Conservation (phyloP, 2,888 invertebrate species). For the Anagyrus pseudococci region DNA sequence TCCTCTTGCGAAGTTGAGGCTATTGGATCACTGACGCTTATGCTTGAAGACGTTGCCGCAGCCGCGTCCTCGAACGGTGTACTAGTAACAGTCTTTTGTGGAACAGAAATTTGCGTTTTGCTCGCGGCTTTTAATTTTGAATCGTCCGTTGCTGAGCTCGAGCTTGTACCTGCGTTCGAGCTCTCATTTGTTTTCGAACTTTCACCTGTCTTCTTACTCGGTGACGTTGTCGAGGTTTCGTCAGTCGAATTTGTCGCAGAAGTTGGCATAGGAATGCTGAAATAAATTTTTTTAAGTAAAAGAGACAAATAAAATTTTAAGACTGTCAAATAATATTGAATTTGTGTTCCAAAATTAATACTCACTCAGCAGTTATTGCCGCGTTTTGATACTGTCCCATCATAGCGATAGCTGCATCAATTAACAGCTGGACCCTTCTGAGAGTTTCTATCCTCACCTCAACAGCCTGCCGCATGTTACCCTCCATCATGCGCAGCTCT, state of each 20-base stretch:
- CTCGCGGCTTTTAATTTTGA: slow-evolving; percentile 29
- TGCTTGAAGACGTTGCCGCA: slow-evolving; percentile 39
- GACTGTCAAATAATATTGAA: not conserved
- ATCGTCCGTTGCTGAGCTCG: slow-evolving; percentile 39
- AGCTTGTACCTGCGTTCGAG: slow-evolving; percentile 15
- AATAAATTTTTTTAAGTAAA: slow-evolving; percentile 20
- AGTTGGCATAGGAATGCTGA: slow-evolving; percentile 51
- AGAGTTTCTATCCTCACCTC: slow-evolving; percentile 88
- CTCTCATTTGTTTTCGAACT: slow-evolving; percentile 19
- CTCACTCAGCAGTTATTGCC: slow-evolving; percentile 64
- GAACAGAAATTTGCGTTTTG: slow-evolving; percentile 34
- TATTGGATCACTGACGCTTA: slow-evolving; percentile 49
- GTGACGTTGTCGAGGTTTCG: slow-evolving; percentile 15
- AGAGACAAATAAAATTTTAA: slow-evolving; percentile 2
- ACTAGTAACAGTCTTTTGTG: slow-evolving; percentile 22
- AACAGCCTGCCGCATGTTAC: slow-evolving; percentile 83
- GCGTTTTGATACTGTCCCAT: slow-evolving; percentile 92
- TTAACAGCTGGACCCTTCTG: slow-evolving; percentile 84
- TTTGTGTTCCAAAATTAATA: slow-evolving; percentile 24
- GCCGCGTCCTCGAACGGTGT: slow-evolving; percentile 33
- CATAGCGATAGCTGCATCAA: slow-evolving; percentile 92
- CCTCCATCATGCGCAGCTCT: slow-evolving; percentile 89
- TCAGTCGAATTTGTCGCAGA: slow-evolving; percentile 25
- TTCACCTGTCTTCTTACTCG: not conserved
- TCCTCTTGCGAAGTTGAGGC: slow-evolving; percentile 55